phyloP scores from a whole-genome alignment of 23 tunicate species.

The Trididemnum nubilum region DNA sequence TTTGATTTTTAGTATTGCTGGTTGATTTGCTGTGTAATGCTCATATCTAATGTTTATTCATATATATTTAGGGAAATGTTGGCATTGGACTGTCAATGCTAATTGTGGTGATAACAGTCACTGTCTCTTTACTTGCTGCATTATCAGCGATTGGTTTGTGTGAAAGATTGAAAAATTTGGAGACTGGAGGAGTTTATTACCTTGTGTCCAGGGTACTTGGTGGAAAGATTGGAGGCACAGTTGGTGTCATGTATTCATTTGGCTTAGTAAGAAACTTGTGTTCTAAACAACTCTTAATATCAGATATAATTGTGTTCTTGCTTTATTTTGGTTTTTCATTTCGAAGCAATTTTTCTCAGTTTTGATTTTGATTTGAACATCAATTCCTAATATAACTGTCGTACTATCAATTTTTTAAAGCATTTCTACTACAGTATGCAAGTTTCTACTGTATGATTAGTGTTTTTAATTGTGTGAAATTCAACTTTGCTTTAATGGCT shows the following conservation, averaged over 20 bases:
- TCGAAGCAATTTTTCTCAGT: not conserved
- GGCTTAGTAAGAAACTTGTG: constrained; percentile 66
- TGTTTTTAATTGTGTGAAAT: no score
- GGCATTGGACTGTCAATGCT: constrained; percentile 85
- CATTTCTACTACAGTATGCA: no score
- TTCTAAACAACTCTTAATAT: not conserved
- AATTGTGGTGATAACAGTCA: constrained; percentile 71
- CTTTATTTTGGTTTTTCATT: not conserved
- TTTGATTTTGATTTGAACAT: no score
- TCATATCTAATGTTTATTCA: no score
- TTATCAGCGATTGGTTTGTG: constrained; percentile 93
- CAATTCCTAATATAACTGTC: no score
- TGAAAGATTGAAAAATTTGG: constrained; percentile 64
- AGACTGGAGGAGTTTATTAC: constrained; percentile 90
- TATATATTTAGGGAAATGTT: constrained; percentile 89
- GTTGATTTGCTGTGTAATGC: no score
- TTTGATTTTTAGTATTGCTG: no score
- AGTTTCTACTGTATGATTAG: no score
- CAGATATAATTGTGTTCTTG: not conserved
- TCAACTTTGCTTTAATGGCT: no score
- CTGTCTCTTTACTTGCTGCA: constrained; percentile 76
- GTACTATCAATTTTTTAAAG: no score
- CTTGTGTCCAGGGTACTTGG: constrained; percentile 89
- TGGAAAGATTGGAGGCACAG: constrained; percentile 89
- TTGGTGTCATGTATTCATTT: constrained; percentile 95